phyloP scores from a whole-genome alignment of 2,113 vertebrate genomes.

The Hystrix brachyura region DNA sequence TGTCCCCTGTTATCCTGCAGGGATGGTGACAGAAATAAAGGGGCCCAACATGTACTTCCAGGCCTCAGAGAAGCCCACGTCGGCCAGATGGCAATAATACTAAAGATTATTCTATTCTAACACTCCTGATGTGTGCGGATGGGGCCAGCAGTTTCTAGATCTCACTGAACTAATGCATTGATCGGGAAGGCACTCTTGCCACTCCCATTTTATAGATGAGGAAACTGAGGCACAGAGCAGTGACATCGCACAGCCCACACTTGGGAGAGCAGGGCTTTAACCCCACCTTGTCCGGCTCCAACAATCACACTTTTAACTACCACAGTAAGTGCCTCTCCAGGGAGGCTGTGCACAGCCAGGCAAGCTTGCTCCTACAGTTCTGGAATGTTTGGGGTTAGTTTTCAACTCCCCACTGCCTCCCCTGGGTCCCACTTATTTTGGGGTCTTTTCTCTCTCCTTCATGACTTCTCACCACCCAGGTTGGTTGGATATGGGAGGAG shows the following conservation, averaged over 20 bases:
- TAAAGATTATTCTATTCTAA: too few relatives aligned
- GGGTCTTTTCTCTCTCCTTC: background rate
- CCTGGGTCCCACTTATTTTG: background rate
- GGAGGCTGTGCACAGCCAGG: rapidly evolving
- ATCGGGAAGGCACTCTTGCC: rapidly evolving
- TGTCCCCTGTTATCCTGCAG: background rate
- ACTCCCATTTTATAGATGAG: background rate
- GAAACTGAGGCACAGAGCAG: background rate
- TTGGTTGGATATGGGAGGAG: background rate
- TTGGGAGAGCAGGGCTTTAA: background rate
- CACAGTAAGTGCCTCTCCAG: background rate
- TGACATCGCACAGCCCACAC: background rate
- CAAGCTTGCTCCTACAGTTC: background rate
- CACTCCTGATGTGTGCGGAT: background rate
- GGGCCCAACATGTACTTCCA: rapidly evolving
- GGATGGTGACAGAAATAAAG: background rate
- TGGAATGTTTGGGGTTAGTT: background rate
- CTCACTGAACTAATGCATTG: background rate
- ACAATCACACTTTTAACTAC: background rate
- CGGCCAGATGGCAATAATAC: background rate
- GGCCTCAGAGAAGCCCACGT: background rate
- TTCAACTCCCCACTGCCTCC: background rate
- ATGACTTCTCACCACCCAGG: background rate
- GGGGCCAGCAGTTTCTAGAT: background rate
- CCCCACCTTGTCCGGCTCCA: background rate